Evolutionary conservation across 2,113 vertebrate genomes (phyloP).

Genomic region (Ellobius talpinus): DNA sequence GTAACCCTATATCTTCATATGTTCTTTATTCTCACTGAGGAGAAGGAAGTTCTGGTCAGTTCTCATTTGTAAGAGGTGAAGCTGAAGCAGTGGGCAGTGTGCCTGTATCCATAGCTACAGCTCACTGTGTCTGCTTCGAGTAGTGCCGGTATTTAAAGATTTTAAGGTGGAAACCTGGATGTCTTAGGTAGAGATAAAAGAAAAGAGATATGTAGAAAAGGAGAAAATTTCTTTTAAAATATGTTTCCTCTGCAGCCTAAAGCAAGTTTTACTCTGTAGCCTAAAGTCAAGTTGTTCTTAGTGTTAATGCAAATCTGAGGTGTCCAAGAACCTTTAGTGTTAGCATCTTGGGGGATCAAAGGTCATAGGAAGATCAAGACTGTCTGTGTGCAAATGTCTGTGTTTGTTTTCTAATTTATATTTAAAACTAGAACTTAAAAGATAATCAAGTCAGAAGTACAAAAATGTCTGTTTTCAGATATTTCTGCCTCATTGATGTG

Average conservation of each 20-base stretch:
- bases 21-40: conserved; percentile 17
- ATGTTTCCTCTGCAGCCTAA: background rate
- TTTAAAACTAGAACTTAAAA: conserved; percentile 39
- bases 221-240: background rate
- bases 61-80: conserved; percentile 23
- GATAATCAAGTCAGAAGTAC: background rate
- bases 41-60: background rate
- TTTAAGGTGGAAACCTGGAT: background rate
- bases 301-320: background rate
- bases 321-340: background rate
- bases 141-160: background rate
- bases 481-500: conserved; percentile 41
- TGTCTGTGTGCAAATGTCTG: background rate
- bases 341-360: background rate
- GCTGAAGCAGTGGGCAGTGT: background rate
- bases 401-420: conserved; percentile 2
- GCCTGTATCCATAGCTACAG: background rate
- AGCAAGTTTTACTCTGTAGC: background rate
- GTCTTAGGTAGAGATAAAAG: background rate
- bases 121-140: background rate
- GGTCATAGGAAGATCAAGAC: background rate
- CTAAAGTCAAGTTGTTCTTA: background rate
- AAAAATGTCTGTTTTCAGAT: conserved; percentile 47
- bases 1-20: background rate
- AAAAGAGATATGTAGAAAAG: background rate